Percentiles rank a stretch among this genome's conserved stretches.
These are phyloP conservation scores for Plutella xylostella DNA, from an alignment of 2,888 invertebrate species.

Conservation along the genomic window DNA sequence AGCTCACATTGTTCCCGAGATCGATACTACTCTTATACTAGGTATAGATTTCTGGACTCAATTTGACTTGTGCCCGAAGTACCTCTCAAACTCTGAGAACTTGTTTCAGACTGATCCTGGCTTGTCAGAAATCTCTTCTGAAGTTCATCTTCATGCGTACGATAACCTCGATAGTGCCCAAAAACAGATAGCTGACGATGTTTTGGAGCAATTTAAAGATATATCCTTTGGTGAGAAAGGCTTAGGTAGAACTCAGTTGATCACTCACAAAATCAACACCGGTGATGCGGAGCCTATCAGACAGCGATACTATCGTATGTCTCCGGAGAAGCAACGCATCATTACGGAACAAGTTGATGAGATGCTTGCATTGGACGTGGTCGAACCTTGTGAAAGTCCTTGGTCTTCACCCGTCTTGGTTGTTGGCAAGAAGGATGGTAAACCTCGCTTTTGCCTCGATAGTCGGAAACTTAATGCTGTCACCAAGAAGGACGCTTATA, in stretches of 20 bases:
- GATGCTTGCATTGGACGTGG: neutral
- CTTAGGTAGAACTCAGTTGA: conserved; percentile 19
- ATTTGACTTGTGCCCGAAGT: conserved; percentile 14
- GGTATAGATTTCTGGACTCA: conserved; percentile 18
- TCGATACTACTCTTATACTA: conserved; percentile 13
- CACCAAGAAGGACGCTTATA: conserved; percentile 7
- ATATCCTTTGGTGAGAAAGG: conserved; percentile 16
- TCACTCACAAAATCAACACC: conserved; percentile 20
- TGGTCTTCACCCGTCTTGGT: conserved; percentile 19
- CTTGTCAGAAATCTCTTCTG: neutral
- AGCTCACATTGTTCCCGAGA: conserved; percentile 13
- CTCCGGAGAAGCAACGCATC: conserved; percentile 17
- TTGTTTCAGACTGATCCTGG: neutral
- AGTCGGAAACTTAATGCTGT: conserved; percentile 15
- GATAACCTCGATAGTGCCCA: conserved; percentile 8
- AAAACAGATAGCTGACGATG: conserved; percentile 8
- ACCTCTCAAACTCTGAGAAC: neutral
- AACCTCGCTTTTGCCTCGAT: conserved; percentile 18
- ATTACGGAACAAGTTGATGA: neutral
- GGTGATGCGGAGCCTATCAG: conserved; percentile 20
- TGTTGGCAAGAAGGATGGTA: conserved; percentile 12
- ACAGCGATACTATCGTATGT: conserved; percentile 18
- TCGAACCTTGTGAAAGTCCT: conserved; percentile 16
- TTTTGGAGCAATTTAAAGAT: conserved; percentile 12
- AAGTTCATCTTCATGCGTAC: conserved; percentile 3